Base-by-base conservation (phyloP, 2,888 invertebrate genomes). In the Drosophila anomalipes region DNA sequence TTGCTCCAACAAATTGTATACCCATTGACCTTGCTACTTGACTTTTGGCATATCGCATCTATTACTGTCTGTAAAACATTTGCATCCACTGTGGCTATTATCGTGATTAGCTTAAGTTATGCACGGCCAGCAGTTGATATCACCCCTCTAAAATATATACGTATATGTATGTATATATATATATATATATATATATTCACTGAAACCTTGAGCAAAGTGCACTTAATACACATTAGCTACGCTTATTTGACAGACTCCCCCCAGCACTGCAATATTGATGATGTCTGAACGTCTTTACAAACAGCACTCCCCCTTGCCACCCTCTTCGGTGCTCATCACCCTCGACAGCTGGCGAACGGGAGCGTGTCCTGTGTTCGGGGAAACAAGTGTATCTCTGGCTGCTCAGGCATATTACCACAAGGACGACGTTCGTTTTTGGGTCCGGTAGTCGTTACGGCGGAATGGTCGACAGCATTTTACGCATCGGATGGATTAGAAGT, bases 191-290 rank as follows among this genome's bases (percentile, higher is more conserved):
- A 44, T 37, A 41, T 28, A 44, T 35, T 28, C 19, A 26, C 39
- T 41, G 47, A 53, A 74, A 68, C 53, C 63, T 52, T 54, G 63
- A 56, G 49, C 10, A 73, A 83, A 89, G 81, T 86, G 87, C 87
- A 88, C 87, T 88, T 89, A 81, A 88, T 90, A 82, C 91, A 79
- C 81, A 90, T 88, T 88, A 90, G 87, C 74, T 63, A 88, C 91
- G 91, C 87, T 90, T 90, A 87, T 87, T 90, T 90, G 89, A 87
- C 89, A 87, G 79, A 61, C 81, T 74, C 56, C 70, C 37, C 39
- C n/a, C 10, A 14, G 26, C n/a, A 39, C 26, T 81, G 90, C 83
- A 86, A 86, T 86, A 86, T 86, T 89, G 90, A 86, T 86, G 88
- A 86, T 86, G 82, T 76, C 79, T 67, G 80, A 56, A 62, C 72